Evolutionary conservation across 1,140 invertebrate genomes (phyloP).

Genomic region (Drosophila simulans): DNA sequence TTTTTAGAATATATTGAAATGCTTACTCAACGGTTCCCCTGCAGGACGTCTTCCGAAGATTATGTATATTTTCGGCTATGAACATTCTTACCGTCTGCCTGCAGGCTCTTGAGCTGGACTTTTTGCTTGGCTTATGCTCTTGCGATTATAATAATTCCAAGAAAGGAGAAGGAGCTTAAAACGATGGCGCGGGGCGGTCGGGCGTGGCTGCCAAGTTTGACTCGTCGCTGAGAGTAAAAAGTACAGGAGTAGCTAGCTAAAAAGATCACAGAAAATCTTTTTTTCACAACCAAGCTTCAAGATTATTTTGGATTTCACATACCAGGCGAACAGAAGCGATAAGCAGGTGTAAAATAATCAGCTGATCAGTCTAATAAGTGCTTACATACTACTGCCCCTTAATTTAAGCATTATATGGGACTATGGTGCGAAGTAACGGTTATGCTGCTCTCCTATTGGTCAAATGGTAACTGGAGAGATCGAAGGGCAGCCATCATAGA

Average conservation of each 20-base stretch:
- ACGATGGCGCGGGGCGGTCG: not conserved
- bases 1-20: too few species aligned
- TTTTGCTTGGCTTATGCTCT: conserved; percentile 72
- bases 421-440: not conserved
- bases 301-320: not conserved
- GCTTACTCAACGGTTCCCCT: too few species aligned
- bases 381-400: too few species aligned
- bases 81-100: conserved; percentile 32
- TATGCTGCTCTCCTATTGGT: too few species aligned
- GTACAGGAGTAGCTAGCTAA: too few species aligned
- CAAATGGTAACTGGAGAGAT: too few species aligned
- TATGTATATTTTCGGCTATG: conserved; percentile 51
- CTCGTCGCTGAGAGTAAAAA: conserved; percentile 65
- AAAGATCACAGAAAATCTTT: too few species aligned
- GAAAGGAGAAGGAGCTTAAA: conserved; percentile 35
- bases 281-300: too few species aligned
- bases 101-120: conserved; percentile 20
- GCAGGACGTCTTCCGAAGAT: conserved; percentile 34
- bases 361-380: too few species aligned
- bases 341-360: not conserved
- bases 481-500: too few species aligned
- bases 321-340: not conserved
- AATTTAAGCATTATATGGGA: too few species aligned
- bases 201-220: conserved; percentile 24
- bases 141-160: conserved; percentile 75